Evolutionary conservation across 1,140 invertebrate genomes (phyloP).

Genomic region (Drosophila fuyamai): DNA sequence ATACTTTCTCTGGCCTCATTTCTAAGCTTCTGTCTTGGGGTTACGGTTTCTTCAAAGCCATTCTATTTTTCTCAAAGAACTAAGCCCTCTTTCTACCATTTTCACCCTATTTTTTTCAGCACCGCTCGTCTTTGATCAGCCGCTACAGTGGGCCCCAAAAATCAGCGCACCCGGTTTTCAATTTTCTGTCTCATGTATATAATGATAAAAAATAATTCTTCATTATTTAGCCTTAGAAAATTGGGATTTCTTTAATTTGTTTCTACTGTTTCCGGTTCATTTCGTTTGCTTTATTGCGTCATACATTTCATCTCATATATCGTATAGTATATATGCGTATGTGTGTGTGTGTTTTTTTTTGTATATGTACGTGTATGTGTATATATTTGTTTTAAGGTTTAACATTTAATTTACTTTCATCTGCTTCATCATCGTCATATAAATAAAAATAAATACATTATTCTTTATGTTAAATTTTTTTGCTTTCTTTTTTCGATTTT

Average conservation of each 20-base stretch:
- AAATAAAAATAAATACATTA: conserved; percentile 79
- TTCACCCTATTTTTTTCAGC: conserved; percentile 13
- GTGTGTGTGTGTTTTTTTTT: conserved; percentile 43
- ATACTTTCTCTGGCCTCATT: conserved; percentile 9
- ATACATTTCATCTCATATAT: conserved; percentile 39
- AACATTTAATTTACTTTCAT: conserved; percentile 83
- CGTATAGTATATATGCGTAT: conserved; percentile 44
- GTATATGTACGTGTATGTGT: conserved; percentile 47
- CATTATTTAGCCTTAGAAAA: conserved; percentile 42
- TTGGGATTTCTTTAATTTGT: conserved; percentile 15
- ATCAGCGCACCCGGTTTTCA: conserved; percentile 10
- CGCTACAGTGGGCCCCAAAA: conserved; percentile 34
- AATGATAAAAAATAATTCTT: conserved; percentile 39
- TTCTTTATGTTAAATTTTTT: conserved; percentile 58
- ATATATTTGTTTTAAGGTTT: conserved; percentile 81
- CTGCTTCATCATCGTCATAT: conserved; percentile 64
- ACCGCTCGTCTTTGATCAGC: conserved; percentile 37
- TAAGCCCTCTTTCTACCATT: conserved; percentile 3
- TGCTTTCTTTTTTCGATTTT: conserved; percentile 20
- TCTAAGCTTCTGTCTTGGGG: conserved; percentile 25
- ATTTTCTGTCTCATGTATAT: conserved; percentile 23
- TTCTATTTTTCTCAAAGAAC: background rate
- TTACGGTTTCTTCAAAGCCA: conserved; percentile 12
- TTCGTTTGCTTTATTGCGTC: conserved; percentile 32
- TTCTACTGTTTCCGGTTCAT: conserved; percentile 20